These are phyloP conservation scores for Phenganax stokvisi DNA, from an alignment of 92 coral and sea anemone species.

Conservation along the genomic window DNA sequence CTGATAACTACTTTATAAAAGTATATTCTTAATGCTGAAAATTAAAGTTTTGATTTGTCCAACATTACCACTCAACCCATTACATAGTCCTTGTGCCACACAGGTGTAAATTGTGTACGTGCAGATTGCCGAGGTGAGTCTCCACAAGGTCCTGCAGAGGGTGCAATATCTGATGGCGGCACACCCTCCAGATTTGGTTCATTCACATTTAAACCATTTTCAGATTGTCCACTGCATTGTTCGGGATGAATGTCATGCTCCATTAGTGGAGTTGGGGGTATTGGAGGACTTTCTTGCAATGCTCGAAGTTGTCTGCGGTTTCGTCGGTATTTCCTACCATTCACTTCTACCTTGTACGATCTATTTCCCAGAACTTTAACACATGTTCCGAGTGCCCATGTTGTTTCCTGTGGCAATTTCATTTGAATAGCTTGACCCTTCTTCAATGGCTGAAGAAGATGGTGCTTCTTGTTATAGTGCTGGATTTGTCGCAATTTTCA, in stretches of 20 bases:
- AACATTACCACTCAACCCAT: no score
- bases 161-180: not conserved
- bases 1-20: no score
- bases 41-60: no score
- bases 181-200: not conserved
- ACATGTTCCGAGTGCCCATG: constrained; percentile 40
- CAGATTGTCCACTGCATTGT: no score
- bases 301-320: constrained; percentile 23
- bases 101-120: no score
- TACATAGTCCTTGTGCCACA: no score
- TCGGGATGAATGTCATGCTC: not conserved
- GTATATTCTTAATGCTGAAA: no score
- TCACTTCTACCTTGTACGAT: constrained; percentile 36
- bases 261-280: not conserved
- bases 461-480: no score
- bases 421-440: no score
- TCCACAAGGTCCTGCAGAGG: not conserved
- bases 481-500: no score
- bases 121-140: no score
- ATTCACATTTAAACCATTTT: not conserved
- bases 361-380: constrained; percentile 19
- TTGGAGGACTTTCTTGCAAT: constrained; percentile 37
- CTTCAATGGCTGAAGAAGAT: no score
- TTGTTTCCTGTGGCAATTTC: not conserved
- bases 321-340: not conserved